Evolutionary conservation across 2,888 invertebrate species (phyloP).

Genomic region (Cataglyphis albicans): DNA sequence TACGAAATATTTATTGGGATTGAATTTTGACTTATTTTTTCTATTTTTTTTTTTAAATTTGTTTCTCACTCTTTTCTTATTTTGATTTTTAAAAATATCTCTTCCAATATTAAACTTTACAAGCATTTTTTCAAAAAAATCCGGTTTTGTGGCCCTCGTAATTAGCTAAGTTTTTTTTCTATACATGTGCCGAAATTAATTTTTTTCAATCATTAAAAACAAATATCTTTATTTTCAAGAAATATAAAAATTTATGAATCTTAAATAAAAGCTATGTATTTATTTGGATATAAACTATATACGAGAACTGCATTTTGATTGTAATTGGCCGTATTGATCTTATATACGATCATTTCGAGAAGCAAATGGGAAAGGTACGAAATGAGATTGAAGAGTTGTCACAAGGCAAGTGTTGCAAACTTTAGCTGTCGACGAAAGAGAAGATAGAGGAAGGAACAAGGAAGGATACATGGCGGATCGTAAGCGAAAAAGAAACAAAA

Average conservation of each 20-base stretch:
- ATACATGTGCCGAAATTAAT: neutral
- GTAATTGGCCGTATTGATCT: constrained; percentile 67
- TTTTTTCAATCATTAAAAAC: neutral
- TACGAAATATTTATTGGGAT: constrained; percentile 22
- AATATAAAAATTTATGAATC: constrained; percentile 51
- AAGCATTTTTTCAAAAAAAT: constrained; percentile 6
- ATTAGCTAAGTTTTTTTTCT: neutral
- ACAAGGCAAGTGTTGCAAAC: constrained; percentile 67
- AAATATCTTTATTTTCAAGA: constrained; percentile 10
- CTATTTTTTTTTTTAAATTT: neutral
- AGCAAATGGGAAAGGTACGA: constrained; percentile 40
- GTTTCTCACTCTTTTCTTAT: neutral
- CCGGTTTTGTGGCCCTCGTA: neutral
- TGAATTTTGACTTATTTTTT: neutral
- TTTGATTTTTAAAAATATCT: constrained; percentile 7
- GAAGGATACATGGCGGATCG: constrained; percentile 11
- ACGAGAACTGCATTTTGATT: constrained; percentile 47
- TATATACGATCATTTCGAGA: constrained; percentile 61
- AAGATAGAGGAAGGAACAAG: constrained; percentile 51
- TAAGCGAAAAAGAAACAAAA: constrained; percentile 17
- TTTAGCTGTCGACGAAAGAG: constrained; percentile 63
- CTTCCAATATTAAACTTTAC: constrained; percentile 10
- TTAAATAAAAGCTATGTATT: neutral
- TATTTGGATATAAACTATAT: constrained; percentile 2
- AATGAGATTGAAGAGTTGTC: constrained; percentile 59